Percentiles rank a stretch among this genome's conserved stretches.
phyloP scores from a whole-genome alignment of 2,888 invertebrate species.

The Sisyra nigra region DNA sequence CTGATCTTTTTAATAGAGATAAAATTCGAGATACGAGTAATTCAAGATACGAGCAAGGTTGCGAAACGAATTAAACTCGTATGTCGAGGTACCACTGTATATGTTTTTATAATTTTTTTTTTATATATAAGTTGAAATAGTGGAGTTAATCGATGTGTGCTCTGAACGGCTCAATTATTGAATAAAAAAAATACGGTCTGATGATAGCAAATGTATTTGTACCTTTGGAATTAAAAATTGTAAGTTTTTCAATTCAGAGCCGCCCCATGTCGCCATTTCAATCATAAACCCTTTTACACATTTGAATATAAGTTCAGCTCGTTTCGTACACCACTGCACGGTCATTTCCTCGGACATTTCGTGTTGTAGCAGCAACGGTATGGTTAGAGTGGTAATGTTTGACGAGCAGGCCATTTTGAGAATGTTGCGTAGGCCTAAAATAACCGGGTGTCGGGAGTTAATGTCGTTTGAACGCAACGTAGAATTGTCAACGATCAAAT shows the following conservation, averaged over 20 bases:
- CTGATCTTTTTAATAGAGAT: too few species aligned
- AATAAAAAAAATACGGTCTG: too few species aligned
- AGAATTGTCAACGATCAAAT: constrained; percentile 79
- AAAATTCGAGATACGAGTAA: too few species aligned
- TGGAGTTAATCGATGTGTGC: too few species aligned
- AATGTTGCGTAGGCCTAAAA: constrained; percentile 87
- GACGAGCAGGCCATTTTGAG: constrained; percentile 89
- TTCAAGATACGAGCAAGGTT: too few species aligned
- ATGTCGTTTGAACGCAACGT: constrained; percentile 54
- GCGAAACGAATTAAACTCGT: too few species aligned
- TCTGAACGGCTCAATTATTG: too few species aligned
- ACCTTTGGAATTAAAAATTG: constrained; percentile 73
- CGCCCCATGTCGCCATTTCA: constrained; percentile 90
- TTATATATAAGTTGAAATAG: too few species aligned
- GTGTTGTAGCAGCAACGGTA: constrained; percentile 84
- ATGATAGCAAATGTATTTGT: too few species aligned
- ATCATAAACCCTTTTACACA: constrained; percentile 99
- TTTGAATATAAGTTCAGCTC: constrained; percentile 95
- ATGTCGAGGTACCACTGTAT: too few species aligned
- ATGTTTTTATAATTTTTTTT: too few species aligned
- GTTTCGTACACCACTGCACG: constrained; percentile 85
- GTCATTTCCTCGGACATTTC: constrained; percentile 96
- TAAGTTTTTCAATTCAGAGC: constrained; percentile 74
- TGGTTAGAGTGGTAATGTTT: constrained; percentile 82
- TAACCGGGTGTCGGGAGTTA: constrained; percentile 88